Evolutionary conservation across 2,888 invertebrate genomes (phyloP).

Genomic region (Geotrupes spiniger): DNA sequence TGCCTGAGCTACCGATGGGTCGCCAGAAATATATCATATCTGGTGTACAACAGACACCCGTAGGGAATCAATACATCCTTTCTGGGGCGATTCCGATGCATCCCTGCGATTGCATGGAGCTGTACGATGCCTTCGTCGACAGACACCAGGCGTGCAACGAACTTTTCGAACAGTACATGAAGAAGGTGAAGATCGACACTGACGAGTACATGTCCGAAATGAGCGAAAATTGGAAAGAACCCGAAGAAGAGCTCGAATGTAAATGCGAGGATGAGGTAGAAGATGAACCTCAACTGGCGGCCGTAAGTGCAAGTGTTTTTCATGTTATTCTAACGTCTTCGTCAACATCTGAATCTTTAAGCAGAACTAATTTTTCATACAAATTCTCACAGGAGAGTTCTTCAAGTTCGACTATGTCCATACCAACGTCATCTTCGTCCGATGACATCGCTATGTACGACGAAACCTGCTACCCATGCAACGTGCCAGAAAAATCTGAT

Average conservation of each 20-base stretch:
- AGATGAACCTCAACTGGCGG: too few species aligned
- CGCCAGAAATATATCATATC: slow-evolving; percentile 37
- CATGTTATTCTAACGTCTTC: too few species aligned
- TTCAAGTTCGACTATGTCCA: too few species aligned
- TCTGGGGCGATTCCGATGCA: slow-evolving; percentile 32
- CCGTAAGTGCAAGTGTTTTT: too few species aligned
- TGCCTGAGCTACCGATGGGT: slow-evolving; percentile 36
- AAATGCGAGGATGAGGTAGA: slow-evolving; percentile 2
- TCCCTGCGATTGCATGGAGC: slow-evolving; percentile 40
- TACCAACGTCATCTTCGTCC: too few species aligned
- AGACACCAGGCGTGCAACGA: slow-evolving; percentile 38
- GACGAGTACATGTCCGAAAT: slow-evolving; percentile 31
- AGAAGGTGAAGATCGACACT: slow-evolving; percentile 30
- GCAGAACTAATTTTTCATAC: too few species aligned
- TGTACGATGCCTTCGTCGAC: slow-evolving; percentile 36
- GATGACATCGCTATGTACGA: too few species aligned
- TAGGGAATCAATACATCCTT: slow-evolving; percentile 42
- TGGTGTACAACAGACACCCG: slow-evolving; percentile 39
- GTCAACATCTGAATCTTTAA: too few species aligned
- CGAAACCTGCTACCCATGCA: too few species aligned
- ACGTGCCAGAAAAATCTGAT: too few species aligned
- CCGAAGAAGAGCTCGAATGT: neutral
- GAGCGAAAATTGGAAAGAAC: slow-evolving; percentile 8
- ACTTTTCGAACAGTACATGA: slow-evolving; percentile 30
- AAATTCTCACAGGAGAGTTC: too few species aligned